Base-by-base conservation (phyloP, 1,140 invertebrate genomes). In the Drosophila murphyi region DNA sequence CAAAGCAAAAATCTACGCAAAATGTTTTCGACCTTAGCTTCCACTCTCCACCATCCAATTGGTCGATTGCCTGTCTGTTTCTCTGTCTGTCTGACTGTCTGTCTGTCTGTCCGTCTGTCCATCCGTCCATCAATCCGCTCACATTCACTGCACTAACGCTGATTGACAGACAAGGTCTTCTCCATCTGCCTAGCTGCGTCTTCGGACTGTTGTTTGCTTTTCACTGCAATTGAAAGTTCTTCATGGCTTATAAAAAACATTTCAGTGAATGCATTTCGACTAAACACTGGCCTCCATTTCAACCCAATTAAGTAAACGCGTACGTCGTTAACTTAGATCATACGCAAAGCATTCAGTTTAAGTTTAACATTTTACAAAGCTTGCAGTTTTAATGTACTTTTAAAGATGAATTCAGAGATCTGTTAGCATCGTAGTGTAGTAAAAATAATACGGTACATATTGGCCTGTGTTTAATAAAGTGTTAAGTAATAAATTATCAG, bases 1-100 rank as follows among this genome's bases (percentile, higher is more conserved):
- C 78, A 72, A 78, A 73, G 57, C 64, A 70, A 81, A 87, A 81
- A 87, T 77, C 60, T 87, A 87, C 81, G 82, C 82, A 87, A 82
- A 82, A 86, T 78, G 76, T 48, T 45, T 20, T 29, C 41, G 28
- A 47, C 60, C 43, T 20, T 52, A 52, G 2, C 32, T 59, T 56
- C 60, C 48, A 28, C 12, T 37, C 37, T 56, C 69, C 20, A 20
- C 20, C 20, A 20, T 20, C 10, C 12, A 34, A 54, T 45, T 56
- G 12, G 43, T 54, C 20, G 3, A 37, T 10, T 64, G 50, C 43
- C 29, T 41, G 47, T 65, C 55, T 37, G 34, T 52, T 54, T 47
- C 20, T 20, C 1, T 12, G 12, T 12, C 12, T 12, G 12, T 20
- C 12, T 64, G 50, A 43, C 29, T 37, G 47, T 65, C 55, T 37